Percentiles rank a stretch among this genome's conserved stretches.
Conservation (phyloP, 2,797 vertebrate genomes). For the Aeoliscus strigatus region DNA sequence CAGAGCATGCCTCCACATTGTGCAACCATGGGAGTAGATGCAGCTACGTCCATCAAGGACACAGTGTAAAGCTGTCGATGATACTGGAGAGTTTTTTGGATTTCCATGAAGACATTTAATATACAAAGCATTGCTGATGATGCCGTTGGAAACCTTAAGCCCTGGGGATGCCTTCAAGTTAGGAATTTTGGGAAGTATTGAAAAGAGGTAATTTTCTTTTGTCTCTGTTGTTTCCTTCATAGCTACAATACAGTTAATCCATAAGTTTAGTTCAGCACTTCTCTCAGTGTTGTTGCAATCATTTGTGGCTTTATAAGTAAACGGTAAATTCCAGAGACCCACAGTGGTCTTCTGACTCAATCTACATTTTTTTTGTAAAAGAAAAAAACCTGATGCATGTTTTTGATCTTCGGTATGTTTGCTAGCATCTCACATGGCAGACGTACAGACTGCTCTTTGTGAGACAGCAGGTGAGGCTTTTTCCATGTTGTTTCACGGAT, state of each 20-base stretch:
- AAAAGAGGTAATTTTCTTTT: conserved; percentile 53
- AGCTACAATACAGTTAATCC: background rate
- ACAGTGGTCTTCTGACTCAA: conserved; percentile 10
- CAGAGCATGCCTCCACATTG: conserved; percentile 26
- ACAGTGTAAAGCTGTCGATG: conserved; percentile 13
- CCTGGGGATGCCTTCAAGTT: conserved; percentile 52
- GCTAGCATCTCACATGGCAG: conserved; percentile 15
- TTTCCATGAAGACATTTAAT: background rate
- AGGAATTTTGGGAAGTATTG: conserved; percentile 45
- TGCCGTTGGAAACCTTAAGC: conserved; percentile 32
- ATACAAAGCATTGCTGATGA: conserved; percentile 7
- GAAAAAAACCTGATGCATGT: too few species aligned
- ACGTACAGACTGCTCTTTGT: conserved; percentile 25
- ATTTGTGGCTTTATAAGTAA: conserved; percentile 2
- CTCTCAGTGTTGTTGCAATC: background rate
- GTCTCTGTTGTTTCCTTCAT: too few species aligned
- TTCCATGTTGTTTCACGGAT: background rate
- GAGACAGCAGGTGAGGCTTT: background rate
- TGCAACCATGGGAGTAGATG: conserved; percentile 28
- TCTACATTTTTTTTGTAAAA: too few species aligned
- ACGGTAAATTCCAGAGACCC: conserved; percentile 6
- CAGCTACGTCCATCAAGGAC: conserved; percentile 12
- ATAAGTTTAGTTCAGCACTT: background rate
- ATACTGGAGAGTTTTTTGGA: conserved; percentile 16
- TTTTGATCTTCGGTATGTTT: conserved; percentile 10